phyloP scores from a whole-genome alignment of 2,888 invertebrate species.

The Ischnura elegans region DNA sequence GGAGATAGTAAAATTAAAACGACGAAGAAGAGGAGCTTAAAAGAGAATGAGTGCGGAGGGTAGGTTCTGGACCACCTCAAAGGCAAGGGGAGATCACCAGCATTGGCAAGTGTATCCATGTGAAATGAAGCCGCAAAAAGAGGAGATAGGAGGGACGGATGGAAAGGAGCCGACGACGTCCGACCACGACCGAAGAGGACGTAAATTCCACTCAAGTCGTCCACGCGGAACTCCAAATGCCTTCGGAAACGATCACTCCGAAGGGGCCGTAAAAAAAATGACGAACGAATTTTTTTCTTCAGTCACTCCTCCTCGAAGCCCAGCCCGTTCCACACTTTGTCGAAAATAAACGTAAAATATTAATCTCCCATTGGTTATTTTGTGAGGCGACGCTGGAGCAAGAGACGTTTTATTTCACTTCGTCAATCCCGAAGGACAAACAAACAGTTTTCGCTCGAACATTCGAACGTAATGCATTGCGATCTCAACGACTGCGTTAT shows the following conservation, averaged over 20 bases:
- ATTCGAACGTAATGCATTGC: background rate
- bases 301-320: conserved; percentile 29
- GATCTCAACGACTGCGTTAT: background rate
- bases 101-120: background rate
- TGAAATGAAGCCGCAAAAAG: background rate
- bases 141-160: background rate
- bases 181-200: background rate
- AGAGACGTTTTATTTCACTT: background rate
- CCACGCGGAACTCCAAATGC: background rate
- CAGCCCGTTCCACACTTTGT: conserved; percentile 31
- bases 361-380: background rate
- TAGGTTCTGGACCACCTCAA: background rate
- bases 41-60: background rate
- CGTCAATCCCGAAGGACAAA: conserved; percentile 24
- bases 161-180: background rate
- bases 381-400: background rate
- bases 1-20: background rate
- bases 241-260: conserved; percentile 1
- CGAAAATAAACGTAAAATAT: conserved; percentile 20
- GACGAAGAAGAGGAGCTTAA: background rate
- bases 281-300: background rate
- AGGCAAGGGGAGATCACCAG: background rate
- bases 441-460: background rate
- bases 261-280: conserved; percentile 14
- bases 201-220: conserved; percentile 10